Conservation (phyloP, 2,888 invertebrate species). For the Agapostemon virescens region DNA sequence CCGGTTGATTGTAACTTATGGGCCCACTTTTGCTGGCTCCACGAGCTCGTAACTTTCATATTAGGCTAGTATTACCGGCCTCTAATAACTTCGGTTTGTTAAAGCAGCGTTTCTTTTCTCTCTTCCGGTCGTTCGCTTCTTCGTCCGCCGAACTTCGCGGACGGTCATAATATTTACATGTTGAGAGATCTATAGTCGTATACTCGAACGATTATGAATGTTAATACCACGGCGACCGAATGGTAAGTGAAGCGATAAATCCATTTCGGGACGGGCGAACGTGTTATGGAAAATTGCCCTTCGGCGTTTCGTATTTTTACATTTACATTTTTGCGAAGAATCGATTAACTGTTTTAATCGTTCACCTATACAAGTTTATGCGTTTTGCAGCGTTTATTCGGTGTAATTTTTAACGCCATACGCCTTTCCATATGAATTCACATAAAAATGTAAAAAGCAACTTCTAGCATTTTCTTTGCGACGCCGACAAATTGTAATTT, state of each 20-base stretch:
- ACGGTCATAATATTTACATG: constrained; percentile 42
- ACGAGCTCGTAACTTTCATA: constrained; percentile 65
- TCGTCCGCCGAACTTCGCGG: neutral
- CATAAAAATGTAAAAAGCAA: too few species aligned
- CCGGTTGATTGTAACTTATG: constrained; percentile 72
- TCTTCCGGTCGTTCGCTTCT: constrained; percentile 14
- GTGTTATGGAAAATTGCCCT: neutral
- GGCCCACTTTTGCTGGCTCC: constrained; percentile 61
- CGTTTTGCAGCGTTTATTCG: too few species aligned
- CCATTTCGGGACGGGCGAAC: neutral
- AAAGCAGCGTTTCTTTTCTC: constrained; percentile 43
- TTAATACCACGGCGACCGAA: neutral
- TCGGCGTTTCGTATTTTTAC: neutral
- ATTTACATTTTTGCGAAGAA: neutral
- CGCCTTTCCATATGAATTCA: too few species aligned
- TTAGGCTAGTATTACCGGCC: constrained; percentile 63
- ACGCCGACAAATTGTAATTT: too few species aligned
- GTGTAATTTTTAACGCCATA: too few species aligned
- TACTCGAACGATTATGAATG: constrained; percentile 10
- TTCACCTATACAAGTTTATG: too few species aligned
- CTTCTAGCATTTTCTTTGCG: too few species aligned
- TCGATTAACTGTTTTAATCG: neutral
- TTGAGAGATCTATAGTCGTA: constrained; percentile 1
- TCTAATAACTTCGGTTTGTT: constrained; percentile 65
- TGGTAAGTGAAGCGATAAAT: neutral